phyloP scores from a whole-genome alignment of 2,797 vertebrate genomes.

The Parauchenoglanis ngamensis region DNA sequence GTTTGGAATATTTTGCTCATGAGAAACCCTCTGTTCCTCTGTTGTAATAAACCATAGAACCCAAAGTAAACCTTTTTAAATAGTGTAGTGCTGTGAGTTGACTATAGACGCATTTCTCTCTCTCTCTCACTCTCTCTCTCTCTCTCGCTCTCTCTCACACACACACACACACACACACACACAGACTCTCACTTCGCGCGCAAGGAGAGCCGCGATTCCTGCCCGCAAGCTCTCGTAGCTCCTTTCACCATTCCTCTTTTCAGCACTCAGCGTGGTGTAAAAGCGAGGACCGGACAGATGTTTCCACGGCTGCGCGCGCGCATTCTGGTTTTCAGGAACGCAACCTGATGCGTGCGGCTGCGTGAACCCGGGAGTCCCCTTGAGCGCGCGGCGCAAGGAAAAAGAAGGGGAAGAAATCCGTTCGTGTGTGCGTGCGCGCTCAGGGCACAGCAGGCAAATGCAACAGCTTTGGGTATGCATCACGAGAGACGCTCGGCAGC shows the following conservation, averaged over 20 bases:
- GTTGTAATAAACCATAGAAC: neutral
- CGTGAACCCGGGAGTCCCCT: slow-evolving; percentile 9
- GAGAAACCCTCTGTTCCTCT: neutral
- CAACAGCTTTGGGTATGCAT: slow-evolving; percentile 21
- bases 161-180: neutral
- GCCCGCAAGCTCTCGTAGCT: neutral
- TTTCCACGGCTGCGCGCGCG: neutral
- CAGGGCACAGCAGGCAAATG: slow-evolving; percentile 14
- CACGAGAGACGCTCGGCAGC: neutral
- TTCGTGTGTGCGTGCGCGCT: slow-evolving; percentile 4
- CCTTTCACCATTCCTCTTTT: neutral
- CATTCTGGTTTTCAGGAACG: slow-evolving; percentile 1
- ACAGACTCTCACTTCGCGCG: neutral
- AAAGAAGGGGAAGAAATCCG: neutral
- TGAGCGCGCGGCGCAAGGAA: neutral
- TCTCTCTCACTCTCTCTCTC: neutral
- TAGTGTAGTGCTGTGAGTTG: neutral
- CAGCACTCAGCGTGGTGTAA: neutral
- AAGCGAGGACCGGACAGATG: neutral
- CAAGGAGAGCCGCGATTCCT: neutral
- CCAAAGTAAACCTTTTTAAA: neutral
- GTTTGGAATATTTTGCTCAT: neutral
- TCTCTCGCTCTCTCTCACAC: neutral
- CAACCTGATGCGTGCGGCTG: slow-evolving; percentile 8
- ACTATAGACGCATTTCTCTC: neutral